Evolutionary conservation across 2,888 invertebrate species (phyloP), one percentile per base, ranked within the genome.

Genomic region (Pseudoips prasinana): DNA sequence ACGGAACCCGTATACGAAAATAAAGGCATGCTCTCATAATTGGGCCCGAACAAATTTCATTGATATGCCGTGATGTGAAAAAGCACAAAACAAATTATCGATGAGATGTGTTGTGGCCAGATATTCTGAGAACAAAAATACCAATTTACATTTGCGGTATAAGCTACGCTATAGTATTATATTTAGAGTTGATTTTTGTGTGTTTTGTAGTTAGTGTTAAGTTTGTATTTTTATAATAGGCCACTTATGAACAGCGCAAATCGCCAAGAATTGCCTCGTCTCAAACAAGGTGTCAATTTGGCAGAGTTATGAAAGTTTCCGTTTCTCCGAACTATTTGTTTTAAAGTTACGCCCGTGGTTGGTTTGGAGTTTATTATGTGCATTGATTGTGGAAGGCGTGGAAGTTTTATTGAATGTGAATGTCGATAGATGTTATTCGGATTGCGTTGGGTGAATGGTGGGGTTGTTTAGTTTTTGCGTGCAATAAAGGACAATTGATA

Each of bases 241-340:
- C 86, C 87, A 87, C 87, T 87, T 87, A 86, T 78, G 69, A 69
- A 67, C 73, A 63, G 72, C 68, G 85, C 85, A 86, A 86, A 86
- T 87, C 81, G 85, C 80, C 69, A 73, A 67, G 84, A 77, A 83
- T 82, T 80, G 85, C 84, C 73, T 74, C 72, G 81, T 67, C 62
- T 74, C 73, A 73, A 76, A 81, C 87, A 85, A 87, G 87, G 87
- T 88, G 87, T 87, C 87, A 88, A 88, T 88, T 88, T 88, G 78
- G 82, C 62, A 72, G 70, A 87, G 86, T 87, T 86, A 87, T 87
- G 87, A 86, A 86, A 87, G 81, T 72, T 72, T 55, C 64, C 64
- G 65, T 62, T 87, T 86, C 87, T 76, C 29, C 67, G 87, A 87
- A 85, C 80, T 86, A 86, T 86, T 87, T 87, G 87, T 86, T 87